Base-by-base conservation (phyloP, 2,888 invertebrate species). In the Cacoxenus indagator region DNA sequence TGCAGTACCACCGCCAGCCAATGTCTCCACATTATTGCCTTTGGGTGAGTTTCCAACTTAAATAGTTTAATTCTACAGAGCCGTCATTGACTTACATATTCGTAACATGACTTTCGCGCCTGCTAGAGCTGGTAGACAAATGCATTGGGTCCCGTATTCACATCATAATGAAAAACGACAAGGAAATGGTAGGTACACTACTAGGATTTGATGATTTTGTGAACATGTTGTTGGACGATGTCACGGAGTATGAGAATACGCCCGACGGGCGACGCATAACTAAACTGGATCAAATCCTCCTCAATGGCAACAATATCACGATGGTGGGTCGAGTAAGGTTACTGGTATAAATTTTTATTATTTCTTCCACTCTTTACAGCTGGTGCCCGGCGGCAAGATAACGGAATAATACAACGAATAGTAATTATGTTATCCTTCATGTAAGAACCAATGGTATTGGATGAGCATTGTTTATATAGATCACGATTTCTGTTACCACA, bases 101-200 rank as follows among this genome's bases (percentile, higher is more conserved):
- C 8, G 37, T 37, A 4, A 37, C 1, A n/a, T 1, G 19, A 0
- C 51, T 19, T 6, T 59, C 27, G 2, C 71, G 66, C 69, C 74
- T 22, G 69, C 70, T 87, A 94, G 99, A 99, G 89, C 90, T 99
- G 79, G 98, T 99, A 26, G 99, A 99, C 88, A 99, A 99, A 90
- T 99, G 99, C 88, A 99, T 99, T 85, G 99, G 99, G 43, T 99
- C 99, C 0, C 91, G 97, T 74, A 99, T 99, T 83, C 99, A 99
- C 88, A 99, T 99, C 27, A 98, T 99, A 73, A 99, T 99, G 99
- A 99, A 99, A 89, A 98, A 98, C 87, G 99, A 99, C 87, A 99
- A 98, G 89, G 99, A 99, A 91, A 97, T 99, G 88, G 98, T 99
- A 11, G 99, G 99, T 72, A 99, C 98, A 0, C 88, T 99, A 64